phyloP scores from a whole-genome alignment of 2,888 invertebrate genomes.

The Lasioglossum villosulum region DNA sequence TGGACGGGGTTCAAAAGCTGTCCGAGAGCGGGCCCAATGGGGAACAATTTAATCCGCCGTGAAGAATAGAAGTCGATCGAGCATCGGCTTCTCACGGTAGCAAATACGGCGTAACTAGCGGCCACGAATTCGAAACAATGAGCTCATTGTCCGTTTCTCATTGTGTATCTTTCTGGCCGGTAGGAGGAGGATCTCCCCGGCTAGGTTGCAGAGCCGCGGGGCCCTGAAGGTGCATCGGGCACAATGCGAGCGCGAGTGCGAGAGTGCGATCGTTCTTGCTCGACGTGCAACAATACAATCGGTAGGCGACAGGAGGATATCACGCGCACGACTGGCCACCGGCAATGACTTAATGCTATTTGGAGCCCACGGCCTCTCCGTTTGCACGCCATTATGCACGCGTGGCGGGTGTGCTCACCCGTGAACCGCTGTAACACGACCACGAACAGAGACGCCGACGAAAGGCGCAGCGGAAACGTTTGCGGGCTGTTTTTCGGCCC shows the following conservation, averaged over 20 bases:
- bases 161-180: conserved; percentile 45
- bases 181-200: conserved; percentile 31
- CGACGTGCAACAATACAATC: conserved; percentile 60
- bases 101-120: conserved; percentile 48
- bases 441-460: conserved; percentile 43
- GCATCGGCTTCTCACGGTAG: conserved; percentile 49
- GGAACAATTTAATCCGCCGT: conserved; percentile 18
- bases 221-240: conserved; percentile 37
- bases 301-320: conserved; percentile 70
- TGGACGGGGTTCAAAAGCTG: not conserved
- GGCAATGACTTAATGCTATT: conserved; percentile 76
- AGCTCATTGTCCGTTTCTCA: conserved; percentile 56
- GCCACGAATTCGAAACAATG: conserved; percentile 64
- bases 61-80: conserved; percentile 47
- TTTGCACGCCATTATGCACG: conserved; percentile 68
- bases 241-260: conserved; percentile 23
- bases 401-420: conserved; percentile 65
- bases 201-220: not conserved
- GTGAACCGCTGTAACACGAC: conserved; percentile 57
- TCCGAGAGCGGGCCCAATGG: not conserved
- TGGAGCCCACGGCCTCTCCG: conserved; percentile 54
- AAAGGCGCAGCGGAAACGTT: conserved; percentile 43
- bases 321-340: conserved; percentile 69
- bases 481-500: conserved; percentile 35
- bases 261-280: not conserved